A percentile compares a stretch with the other conserved stretches of the same genome.
Conservation (phyloP, 2,113 vertebrate genomes). For the Scalopus aquaticus region DNA sequence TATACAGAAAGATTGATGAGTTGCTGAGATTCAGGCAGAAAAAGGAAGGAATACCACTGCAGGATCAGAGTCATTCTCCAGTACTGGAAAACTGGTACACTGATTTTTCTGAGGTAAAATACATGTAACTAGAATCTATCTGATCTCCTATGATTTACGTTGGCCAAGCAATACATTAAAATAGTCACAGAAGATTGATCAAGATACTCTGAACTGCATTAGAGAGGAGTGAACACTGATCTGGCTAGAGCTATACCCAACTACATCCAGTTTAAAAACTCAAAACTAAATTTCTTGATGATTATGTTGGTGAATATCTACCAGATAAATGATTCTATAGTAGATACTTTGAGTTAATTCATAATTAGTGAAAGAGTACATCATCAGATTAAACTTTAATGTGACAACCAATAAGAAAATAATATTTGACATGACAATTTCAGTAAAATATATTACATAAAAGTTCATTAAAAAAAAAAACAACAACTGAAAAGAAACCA, state of each 20-base stretch:
- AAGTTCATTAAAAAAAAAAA: background rate
- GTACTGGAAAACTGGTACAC: background rate
- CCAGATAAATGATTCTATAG: slow-evolving; percentile 1
- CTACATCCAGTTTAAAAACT: slow-evolving; percentile 44
- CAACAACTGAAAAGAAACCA: background rate
- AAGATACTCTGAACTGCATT: background rate
- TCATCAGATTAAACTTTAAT: slow-evolving; percentile 47
- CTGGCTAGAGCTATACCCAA: background rate
- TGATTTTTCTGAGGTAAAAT: background rate
- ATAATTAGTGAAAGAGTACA: background rate
- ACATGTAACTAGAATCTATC: background rate
- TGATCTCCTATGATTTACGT: slow-evolving; percentile 32
- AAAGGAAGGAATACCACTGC: slow-evolving; percentile 14
- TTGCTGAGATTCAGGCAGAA: background rate
- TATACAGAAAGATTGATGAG: slow-evolving; percentile 11
- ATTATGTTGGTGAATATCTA: slow-evolving; percentile 41
- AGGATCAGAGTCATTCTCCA: background rate
- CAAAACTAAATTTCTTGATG: slow-evolving; percentile 27
- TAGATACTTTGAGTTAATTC: slow-evolving; percentile 19
- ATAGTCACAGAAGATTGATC: background rate
- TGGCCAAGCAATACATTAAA: slow-evolving; percentile 24
- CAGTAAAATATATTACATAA: background rate
- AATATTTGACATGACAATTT: slow-evolving; percentile 32
- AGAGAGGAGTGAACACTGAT: background rate
- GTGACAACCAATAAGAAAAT: background rate